Evolutionary conservation across 2,797 vertebrate genomes (phyloP).

Genomic region (Hydrolagus colliei): DNA sequence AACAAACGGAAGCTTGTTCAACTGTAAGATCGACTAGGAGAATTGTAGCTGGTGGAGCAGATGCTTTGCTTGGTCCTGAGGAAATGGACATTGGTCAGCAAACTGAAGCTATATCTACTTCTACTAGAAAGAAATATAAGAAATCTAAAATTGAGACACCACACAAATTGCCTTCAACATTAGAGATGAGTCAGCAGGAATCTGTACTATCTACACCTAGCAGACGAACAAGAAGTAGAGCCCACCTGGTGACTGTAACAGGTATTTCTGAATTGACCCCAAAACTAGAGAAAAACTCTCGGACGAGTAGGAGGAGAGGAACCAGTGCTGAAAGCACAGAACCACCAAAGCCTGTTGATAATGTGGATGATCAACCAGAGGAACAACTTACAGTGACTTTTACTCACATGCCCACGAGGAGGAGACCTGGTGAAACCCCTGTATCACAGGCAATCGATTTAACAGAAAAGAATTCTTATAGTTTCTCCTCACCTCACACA

Average conservation of each 20-base stretch:
- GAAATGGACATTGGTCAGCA: not conserved
- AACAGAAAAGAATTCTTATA: constrained; percentile 51
- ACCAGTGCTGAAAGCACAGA: not conserved
- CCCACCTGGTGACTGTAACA: not conserved
- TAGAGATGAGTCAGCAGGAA: constrained; percentile 37
- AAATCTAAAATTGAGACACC: constrained; percentile 44
- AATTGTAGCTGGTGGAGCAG: constrained; percentile 18
- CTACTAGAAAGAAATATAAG: constrained; percentile 46
- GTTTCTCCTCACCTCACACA: constrained; percentile 64
- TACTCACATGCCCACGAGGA: constrained; percentile 35
- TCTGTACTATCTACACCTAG: constrained; percentile 42
- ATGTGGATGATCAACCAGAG: constrained; percentile 26
- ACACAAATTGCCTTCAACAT: constrained; percentile 42
- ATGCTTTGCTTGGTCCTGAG: constrained; percentile 5
- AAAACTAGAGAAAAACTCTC: constrained; percentile 8
- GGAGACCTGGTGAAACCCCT: constrained; percentile 39
- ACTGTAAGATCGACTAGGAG: constrained; percentile 25
- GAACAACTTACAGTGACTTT: constrained; percentile 14
- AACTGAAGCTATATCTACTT: constrained; percentile 37
- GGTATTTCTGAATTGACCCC: constrained; percentile 22
- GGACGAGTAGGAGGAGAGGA: not conserved
- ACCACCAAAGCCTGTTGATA: not conserved
- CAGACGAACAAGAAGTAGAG: constrained; percentile 36
- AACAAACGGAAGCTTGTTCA: constrained; percentile 31
- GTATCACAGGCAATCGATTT: constrained; percentile 38